These are phyloP conservation scores for Chrysocyon brachyurus DNA, from an alignment of 2,797 vertebrate genomes.

Conservation along the genomic window DNA sequence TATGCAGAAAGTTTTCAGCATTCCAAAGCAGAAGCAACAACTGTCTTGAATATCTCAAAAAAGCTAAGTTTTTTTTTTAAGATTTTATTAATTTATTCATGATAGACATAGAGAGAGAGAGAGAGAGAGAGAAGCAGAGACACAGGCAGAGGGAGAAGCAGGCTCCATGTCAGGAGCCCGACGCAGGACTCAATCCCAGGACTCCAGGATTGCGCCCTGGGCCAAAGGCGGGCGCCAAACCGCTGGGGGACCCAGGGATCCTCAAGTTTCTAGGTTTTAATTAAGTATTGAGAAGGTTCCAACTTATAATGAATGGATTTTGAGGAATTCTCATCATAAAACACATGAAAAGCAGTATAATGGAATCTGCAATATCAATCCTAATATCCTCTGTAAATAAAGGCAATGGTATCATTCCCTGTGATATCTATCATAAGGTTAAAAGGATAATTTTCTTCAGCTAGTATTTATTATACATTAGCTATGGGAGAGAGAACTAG, in stretches of 20 bases:
- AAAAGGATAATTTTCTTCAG: constrained; percentile 14
- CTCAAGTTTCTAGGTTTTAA: too few relatives aligned
- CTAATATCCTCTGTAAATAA: constrained; percentile 15
- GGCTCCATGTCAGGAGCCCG: too few relatives aligned
- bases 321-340: constrained; percentile 49
- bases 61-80: constrained; percentile 42
- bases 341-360: constrained; percentile 41
- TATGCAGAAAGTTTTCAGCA: constrained; percentile 66
- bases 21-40: constrained; percentile 65
- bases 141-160: too few relatives aligned
- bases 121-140: too few relatives aligned
- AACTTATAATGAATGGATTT: constrained; percentile 9
- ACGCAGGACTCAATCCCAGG: too few relatives aligned
- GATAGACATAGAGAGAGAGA: too few relatives aligned
- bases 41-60: constrained; percentile 13
- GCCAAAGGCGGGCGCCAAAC: too few relatives aligned
- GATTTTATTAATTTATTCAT: too few relatives aligned
- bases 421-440: neutral
- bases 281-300: constrained; percentile 32
- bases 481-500: neutral
- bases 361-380: neutral
- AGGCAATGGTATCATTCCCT: neutral
- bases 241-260: too few relatives aligned
- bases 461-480: neutral
- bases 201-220: too few relatives aligned